Conservation (phyloP, 1,140 invertebrate species). For the Melitaea cinxia region DNA sequence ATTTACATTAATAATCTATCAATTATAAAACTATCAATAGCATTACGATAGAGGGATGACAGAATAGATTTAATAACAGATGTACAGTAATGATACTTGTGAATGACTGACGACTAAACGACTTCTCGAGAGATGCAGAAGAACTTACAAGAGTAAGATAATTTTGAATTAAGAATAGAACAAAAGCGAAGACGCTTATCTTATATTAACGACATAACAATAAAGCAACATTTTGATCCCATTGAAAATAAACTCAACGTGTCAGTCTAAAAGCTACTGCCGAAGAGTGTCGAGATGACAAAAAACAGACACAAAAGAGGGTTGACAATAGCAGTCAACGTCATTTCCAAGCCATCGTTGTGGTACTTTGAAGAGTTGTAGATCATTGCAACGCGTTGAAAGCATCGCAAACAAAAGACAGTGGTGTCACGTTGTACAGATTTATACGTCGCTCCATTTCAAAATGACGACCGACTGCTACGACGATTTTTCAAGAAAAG, state of each 20-base stretch:
- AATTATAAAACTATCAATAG: not conserved
- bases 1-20: not conserved
- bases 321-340: slow-evolving; percentile 36
- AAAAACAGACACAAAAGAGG: slow-evolving; percentile 30
- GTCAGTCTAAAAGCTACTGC: slow-evolving; percentile 37
- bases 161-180: not conserved
- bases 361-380: slow-evolving; percentile 47
- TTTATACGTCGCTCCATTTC: slow-evolving; percentile 29
- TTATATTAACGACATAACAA: slow-evolving; percentile 26
- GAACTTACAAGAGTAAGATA: not conserved
- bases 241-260: slow-evolving; percentile 31
- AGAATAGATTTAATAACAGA: too few relatives aligned
- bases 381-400: slow-evolving; percentile 44
- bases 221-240: slow-evolving; percentile 27
- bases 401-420: slow-evolving; percentile 53
- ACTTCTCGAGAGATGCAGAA: not conserved
- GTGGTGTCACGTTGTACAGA: slow-evolving; percentile 30
- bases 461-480: slow-evolving; percentile 24
- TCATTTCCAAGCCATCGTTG: slow-evolving; percentile 26
- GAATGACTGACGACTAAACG: too few relatives aligned
- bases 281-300: slow-evolving; percentile 31
- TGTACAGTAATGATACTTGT: too few relatives aligned
- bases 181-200: not conserved
- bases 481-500: slow-evolving; percentile 28
- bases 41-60: not conserved